phyloP scores from a whole-genome alignment of 2,888 invertebrate species.

The Mantis religiosa region DNA sequence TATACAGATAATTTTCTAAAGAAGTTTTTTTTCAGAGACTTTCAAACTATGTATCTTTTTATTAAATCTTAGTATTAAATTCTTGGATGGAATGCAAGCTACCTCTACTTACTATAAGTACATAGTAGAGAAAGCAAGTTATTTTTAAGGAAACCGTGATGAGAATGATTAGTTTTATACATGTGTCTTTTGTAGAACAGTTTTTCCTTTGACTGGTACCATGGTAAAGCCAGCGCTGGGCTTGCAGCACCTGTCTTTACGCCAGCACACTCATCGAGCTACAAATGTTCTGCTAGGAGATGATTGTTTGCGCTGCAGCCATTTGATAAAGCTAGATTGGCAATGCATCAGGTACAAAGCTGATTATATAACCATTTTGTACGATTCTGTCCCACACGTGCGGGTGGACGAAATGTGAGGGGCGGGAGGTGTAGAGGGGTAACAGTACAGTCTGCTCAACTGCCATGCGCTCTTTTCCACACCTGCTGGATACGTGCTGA shows the following conservation, averaged over 20 bases:
- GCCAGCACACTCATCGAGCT: background rate
- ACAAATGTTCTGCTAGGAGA: conserved; percentile 19
- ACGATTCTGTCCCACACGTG: background rate
- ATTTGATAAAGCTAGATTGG: conserved; percentile 32
- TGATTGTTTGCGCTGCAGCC: conserved; percentile 27
- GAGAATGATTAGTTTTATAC: no score
- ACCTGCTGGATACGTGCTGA: background rate
- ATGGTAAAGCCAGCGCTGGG: background rate
- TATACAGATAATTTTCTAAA: no score
- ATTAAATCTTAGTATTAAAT: no score
- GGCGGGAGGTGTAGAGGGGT: background rate
- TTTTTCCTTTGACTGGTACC: no score
- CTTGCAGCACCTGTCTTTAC: background rate
- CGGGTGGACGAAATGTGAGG: background rate
- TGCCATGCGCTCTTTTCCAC: background rate
- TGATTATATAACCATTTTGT: conserved; percentile 29
- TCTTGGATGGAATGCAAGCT: no score
- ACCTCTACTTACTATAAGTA: no score
- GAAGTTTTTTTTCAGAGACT: no score
- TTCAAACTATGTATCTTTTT: no score
- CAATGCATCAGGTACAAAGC: conserved; percentile 31
- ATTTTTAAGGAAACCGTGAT: no score
- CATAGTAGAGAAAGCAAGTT: no score
- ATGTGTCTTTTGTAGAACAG: no score
- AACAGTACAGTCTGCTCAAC: background rate